Conservation (phyloP, 2,113 vertebrate genomes). For the Hippopotamus amphibius region DNA sequence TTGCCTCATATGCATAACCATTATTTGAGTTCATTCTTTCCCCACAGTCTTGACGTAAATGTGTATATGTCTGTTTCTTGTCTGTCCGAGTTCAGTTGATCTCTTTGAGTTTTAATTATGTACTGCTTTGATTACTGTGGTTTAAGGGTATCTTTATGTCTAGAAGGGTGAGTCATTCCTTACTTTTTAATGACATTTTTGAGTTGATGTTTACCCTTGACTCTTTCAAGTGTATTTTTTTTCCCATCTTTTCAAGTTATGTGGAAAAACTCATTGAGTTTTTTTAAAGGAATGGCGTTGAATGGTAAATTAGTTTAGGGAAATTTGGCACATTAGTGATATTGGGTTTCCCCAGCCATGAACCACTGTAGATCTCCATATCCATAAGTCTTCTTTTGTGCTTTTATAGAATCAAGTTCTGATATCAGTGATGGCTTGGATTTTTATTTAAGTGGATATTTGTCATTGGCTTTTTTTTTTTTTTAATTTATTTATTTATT, state of each 20-base stretch:
- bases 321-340: not conserved
- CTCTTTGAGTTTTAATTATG: not conserved
- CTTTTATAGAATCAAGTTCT: not conserved
- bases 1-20: not conserved
- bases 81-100: not conserved
- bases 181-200: not conserved
- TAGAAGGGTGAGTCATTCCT: not conserved
- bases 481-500: too few relatives aligned
- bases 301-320: not conserved
- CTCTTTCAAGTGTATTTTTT: not conserved
- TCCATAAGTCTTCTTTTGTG: not conserved
- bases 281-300: not conserved
- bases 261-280: not conserved
- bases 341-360: not conserved
- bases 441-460: slow-evolving; percentile 15
- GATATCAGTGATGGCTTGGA: not conserved
- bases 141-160: not conserved
- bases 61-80: not conserved
- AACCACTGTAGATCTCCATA: not conserved
- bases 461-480: not conserved
- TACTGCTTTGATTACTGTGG: not conserved
- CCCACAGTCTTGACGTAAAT: not conserved
- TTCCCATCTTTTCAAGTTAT: not conserved
- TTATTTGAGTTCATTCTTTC: not conserved
- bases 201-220: not conserved